These are phyloP conservation scores for Pachyseris speciosa DNA, from an alignment of 64 coral and sea anemone genomes.

Conservation along the genomic window DNA sequence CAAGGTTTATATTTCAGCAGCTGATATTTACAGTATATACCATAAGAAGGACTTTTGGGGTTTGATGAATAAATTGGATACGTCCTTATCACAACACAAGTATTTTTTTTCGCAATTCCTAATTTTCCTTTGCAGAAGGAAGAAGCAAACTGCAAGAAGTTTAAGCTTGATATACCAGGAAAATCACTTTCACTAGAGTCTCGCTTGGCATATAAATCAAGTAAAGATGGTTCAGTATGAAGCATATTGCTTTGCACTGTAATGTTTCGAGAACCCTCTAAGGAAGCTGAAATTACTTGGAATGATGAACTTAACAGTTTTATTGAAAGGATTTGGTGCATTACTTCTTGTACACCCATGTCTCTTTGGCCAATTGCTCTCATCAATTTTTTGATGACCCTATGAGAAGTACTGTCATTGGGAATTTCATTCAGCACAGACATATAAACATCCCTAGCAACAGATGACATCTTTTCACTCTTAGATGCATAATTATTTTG, in stretches of 20 bases:
- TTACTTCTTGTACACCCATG: constrained; percentile 61
- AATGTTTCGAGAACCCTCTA: constrained; percentile 52
- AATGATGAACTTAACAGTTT: constrained; percentile 55
- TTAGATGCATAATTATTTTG: constrained; percentile 38
- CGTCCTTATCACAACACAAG: constrained; percentile 14
- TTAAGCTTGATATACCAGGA: constrained; percentile 44
- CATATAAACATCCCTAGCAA: constrained; percentile 49
- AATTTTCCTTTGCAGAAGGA: background rate
- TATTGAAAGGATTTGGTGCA: constrained; percentile 35
- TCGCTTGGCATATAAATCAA: constrained; percentile 67
- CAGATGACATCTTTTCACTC: constrained; percentile 52
- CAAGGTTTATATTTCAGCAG: constrained; percentile 60
- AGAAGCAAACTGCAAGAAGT: constrained; percentile 56
- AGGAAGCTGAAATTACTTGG: constrained; percentile 33
- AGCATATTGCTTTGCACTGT: constrained; percentile 1
- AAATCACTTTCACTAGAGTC: constrained; percentile 10
- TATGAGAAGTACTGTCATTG: constrained; percentile 1
- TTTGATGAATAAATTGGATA: background rate
- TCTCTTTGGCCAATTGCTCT: constrained; percentile 60
- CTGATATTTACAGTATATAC: constrained; percentile 43
- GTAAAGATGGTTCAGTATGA: constrained; percentile 29
- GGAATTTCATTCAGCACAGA: constrained; percentile 6
- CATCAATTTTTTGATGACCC: constrained; percentile 64
- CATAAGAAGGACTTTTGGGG: background rate
- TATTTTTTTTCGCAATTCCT: background rate